Percentiles rank a stretch among this genome's conserved stretches.
Conservation (phyloP, 2,113 vertebrate species). For the Bujurquina vittata region DNA sequence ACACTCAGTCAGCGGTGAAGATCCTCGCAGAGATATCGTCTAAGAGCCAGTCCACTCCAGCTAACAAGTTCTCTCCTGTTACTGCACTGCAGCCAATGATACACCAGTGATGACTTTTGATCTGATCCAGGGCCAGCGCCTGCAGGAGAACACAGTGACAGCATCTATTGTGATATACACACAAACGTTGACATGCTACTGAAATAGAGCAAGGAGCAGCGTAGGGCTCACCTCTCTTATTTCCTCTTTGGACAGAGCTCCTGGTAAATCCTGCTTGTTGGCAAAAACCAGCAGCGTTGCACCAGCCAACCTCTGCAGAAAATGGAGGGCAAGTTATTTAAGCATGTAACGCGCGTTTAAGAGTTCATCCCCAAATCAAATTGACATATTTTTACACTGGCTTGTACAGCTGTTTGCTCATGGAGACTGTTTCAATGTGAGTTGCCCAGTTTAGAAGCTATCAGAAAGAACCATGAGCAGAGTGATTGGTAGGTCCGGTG, state of each 20-base stretch:
- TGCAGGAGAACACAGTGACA: conserved; percentile 44
- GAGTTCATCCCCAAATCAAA: neutral
- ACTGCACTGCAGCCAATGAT: conserved; percentile 90
- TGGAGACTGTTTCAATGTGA: neutral
- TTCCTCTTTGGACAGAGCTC: conserved; percentile 84
- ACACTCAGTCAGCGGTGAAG: conserved; percentile 75
- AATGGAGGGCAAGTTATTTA: rapidly evolving
- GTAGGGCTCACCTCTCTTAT: conserved; percentile 83
- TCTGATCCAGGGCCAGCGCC: conserved; percentile 85
- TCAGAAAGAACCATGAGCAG: no score
- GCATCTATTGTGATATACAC: neutral
- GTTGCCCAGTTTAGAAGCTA: neutral
- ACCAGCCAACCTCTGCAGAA: conserved; percentile 85
- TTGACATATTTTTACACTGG: neutral
- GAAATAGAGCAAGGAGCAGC: rapidly evolving
- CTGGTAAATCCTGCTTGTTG: conserved; percentile 92
- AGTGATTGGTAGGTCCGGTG: no score
- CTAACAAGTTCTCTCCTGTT: conserved; percentile 87
- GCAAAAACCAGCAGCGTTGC: conserved; percentile 92
- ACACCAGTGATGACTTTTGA: conserved; percentile 92
- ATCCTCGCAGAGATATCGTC: conserved; percentile 80
- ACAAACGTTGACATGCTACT: neutral
- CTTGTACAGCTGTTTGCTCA: neutral
- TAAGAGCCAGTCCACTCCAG: conserved; percentile 87
- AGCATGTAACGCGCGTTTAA: rapidly evolving